Base-by-base conservation (phyloP, 1,140 invertebrate genomes). In the Pemphigus obesinymphae region DNA sequence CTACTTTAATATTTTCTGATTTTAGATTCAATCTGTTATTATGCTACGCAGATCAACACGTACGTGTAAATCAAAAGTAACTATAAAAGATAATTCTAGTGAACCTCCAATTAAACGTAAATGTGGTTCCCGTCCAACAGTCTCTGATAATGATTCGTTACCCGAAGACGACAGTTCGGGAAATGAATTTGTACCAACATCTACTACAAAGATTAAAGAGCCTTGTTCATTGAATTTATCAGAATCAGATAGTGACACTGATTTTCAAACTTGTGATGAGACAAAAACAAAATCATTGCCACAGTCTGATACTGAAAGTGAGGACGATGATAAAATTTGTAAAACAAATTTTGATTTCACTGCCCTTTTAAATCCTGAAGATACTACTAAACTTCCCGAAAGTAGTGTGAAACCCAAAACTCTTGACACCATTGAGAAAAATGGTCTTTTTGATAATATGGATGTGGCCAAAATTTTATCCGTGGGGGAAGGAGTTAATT, bases 291-390 rank as follows among this genome's bases (percentile, higher is more conserved):
- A 43, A 61, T 1, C 26, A 17, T 58, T 61, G 11, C 3, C 17
- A 61, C 13, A 40, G 31, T 43, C 76, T 40, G 55, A 58, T 45
- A 63, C 29, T 31, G 76, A 80, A 43, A 80, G 76, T 80, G 76
- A 80, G 45, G 55, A 29, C 3, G 34, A 80, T 31, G 55, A 80
- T 20, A 78, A 26, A 10, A 17, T 80, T 29, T 80, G 37, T 61
- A 23, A 63, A 80, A 80, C 76, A 29, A 61, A 80, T 80, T 80
- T 63, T 45, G 76, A 80, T 80, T 80, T 80, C 17, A 80, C 13
- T 6, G 13, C 76, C 63, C 11, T 80, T 17, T 61, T 45, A 29
- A 80, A 80, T 0, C 37, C 76, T 29, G n/a, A 43, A 45, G 20
- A 63, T 26, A 5, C 6, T 0, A 63, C n/a, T 20, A 61, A 80